A percentile compares a stretch with the other conserved stretches of the same genome.
Evolutionary conservation across 2,888 invertebrate species (phyloP).

Genomic region (Drosophila greeni): DNA sequence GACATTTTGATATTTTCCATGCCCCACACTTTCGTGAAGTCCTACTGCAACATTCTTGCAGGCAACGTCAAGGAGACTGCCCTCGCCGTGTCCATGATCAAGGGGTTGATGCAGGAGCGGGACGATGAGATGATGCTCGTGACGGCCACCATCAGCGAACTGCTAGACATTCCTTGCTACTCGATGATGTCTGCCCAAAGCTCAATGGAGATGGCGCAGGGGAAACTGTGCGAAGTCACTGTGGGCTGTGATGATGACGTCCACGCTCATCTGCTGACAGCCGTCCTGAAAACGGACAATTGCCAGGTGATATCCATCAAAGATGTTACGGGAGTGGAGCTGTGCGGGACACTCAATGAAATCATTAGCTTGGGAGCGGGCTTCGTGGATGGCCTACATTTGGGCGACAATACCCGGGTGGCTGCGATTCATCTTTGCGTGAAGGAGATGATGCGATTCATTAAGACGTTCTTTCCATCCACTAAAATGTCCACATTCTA

Average conservation of each 20-base stretch:
- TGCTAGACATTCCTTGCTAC: conserved; percentile 90
- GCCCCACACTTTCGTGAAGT: conserved; percentile 96
- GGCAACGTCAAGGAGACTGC: conserved; percentile 93
- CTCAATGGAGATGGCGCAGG: conserved; percentile 96
- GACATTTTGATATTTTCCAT: conserved; percentile 97
- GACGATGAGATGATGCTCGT: conserved; percentile 94
- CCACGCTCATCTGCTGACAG: conserved; percentile 88
- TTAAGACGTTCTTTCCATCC: conserved; percentile 92
- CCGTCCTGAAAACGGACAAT: conserved; percentile 94
- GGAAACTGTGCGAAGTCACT: conserved; percentile 98
- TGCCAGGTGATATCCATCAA: conserved; percentile 96
- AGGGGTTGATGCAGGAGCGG: conserved; percentile 93
- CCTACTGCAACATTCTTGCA: conserved; percentile 88
- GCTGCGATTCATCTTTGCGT: conserved; percentile 97
- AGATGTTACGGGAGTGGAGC: conserved; percentile 96
- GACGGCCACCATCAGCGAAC: conserved; percentile 91
- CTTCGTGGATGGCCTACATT: conserved; percentile 94
- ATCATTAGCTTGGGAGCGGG: conserved; percentile 98
- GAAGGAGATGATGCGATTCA: conserved; percentile 99
- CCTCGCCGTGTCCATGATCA: conserved; percentile 94
- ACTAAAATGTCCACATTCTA: conserved; percentile 95
- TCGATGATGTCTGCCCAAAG: conserved; percentile 99
- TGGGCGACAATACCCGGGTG: conserved; percentile 98
- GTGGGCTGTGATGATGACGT: conserved; percentile 90
- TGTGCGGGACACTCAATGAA: conserved; percentile 99